These are phyloP conservation scores for Apteryx mantelli DNA, from an alignment of 2,113 vertebrate species.

Conservation along the genomic window DNA sequence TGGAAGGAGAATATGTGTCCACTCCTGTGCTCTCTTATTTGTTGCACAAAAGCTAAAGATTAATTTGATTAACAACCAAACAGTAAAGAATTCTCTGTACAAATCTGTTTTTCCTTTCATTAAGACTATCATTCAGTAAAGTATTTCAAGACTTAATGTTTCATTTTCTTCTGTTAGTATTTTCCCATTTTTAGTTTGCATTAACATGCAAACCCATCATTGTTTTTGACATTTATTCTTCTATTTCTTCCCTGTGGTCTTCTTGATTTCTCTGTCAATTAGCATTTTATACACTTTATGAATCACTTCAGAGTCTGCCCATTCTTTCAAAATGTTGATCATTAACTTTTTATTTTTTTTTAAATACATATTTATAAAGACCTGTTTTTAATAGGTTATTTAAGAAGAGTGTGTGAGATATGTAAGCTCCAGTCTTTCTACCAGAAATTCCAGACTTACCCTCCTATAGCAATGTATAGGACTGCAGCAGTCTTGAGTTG, in stretches of 20 bases:
- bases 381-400: accelerated
- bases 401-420: not conserved
- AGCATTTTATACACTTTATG: not conserved
- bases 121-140: not conserved
- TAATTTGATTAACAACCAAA: not conserved
- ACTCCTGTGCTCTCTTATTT: not conserved
- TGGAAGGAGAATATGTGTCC: not conserved
- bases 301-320: conserved; percentile 15
- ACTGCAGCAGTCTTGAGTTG: not conserved
- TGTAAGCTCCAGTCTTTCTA: not conserved
- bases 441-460: not conserved
- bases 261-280: conserved; percentile 43
- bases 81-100: not conserved
- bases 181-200: conserved; percentile 4
- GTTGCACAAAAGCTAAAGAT: not conserved
- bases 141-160: conserved; percentile 25
- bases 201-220: not conserved
- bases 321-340: not conserved
- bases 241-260: not conserved
- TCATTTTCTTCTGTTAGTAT: not conserved
- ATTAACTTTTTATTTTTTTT: not conserved
- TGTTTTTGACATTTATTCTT: conserved; percentile 47
- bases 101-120: not conserved
- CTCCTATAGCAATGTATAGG: not conserved
- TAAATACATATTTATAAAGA: not conserved